Base-by-base conservation (phyloP, 2,113 vertebrate genomes). In the Macroglossus sobrinus region DNA sequence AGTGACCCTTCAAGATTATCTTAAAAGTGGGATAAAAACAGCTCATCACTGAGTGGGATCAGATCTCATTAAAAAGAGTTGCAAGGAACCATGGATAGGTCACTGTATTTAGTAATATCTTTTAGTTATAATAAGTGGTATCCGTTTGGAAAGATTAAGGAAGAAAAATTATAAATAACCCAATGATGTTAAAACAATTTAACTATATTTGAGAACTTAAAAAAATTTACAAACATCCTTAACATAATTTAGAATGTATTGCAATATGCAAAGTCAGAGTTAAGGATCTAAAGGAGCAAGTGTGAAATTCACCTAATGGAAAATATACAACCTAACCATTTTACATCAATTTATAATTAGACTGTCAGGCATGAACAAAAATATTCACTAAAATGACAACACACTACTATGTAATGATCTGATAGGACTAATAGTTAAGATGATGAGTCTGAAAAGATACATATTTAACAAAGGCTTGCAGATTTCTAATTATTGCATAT, bases 21-120 rank as follows among this genome's bases (percentile, higher is more conserved):
- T 89, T 76, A 50, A 66, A 89, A 88, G 57, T 93, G 7, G 26
- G 84, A 94, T 47, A 30, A 91, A 88, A 93, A 74, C n/a, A 90
- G 61, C 7, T 74, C 78, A 90, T 68, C 30, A 91, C 3, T 75
- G 53, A n/a, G 26, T 55, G 13, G 91, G 53, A 89, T 43, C 78
- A 81, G 40, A 74, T 63, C 14, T 24, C 61, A 86, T 57, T 38
- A 86, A 93, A 92, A 69, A 79, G 21, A 84, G 82, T 10, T 90
- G 22, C 19, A 72, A 88, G 45, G 24, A 12, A 61, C 9, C n/a
- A 47, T 28, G 7, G 55, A n/a, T 14, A 75, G n/a, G 24, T 85
- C 30, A 82, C 69, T 75, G 5, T 50, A 82, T 50, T 87, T 76
- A 81, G 38, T 26, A 78, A 18, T 64, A 84, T 26, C 14, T 59